phyloP scores from a whole-genome alignment of 37 sponge, comb jelly and placozoan genomes.

The Corticium candelabrum region DNA sequence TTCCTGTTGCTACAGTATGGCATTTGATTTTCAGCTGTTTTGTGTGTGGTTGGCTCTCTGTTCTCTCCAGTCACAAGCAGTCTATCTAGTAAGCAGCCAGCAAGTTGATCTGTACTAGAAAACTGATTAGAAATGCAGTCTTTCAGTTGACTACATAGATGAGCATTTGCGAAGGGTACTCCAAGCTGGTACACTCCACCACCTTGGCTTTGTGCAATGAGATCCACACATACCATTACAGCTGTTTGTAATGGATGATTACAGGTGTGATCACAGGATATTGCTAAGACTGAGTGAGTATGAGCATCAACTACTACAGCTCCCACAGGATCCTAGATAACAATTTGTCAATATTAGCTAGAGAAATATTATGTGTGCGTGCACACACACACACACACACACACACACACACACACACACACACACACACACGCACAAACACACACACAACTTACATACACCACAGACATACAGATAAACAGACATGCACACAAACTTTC shows the following conservation, averaged over 20 bases:
- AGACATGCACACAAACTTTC: neutral
- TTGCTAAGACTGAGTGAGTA: constrained; percentile 34
- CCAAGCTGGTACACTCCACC: constrained; percentile 47
- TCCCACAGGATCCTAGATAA: constrained; percentile 32
- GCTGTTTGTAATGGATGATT: constrained; percentile 67
- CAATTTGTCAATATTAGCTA: no score
- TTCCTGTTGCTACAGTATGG: no score
- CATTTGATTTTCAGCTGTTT: no score
- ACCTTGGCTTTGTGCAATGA: constrained; percentile 60
- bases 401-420: no score
- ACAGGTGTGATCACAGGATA: constrained; percentile 6
- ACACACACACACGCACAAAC: no score
- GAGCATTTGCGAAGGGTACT: no score
- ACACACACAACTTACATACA: neutral
- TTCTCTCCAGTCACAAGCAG: neutral
- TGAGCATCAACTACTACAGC: constrained; percentile 69
- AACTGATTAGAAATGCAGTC: neutral
- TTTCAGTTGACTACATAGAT: no score
- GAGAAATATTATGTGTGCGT: no score
- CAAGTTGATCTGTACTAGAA: neutral
- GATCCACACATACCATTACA: constrained; percentile 76
- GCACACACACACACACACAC: no score
- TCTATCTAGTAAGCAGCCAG: neutral
- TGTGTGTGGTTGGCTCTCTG: constrained; percentile 33
- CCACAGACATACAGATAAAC: neutral